Evolutionary conservation across 2,888 invertebrate species (phyloP), one percentile per base, ranked within the genome.

Genomic region (Scelioninae gen. 1): DNA sequence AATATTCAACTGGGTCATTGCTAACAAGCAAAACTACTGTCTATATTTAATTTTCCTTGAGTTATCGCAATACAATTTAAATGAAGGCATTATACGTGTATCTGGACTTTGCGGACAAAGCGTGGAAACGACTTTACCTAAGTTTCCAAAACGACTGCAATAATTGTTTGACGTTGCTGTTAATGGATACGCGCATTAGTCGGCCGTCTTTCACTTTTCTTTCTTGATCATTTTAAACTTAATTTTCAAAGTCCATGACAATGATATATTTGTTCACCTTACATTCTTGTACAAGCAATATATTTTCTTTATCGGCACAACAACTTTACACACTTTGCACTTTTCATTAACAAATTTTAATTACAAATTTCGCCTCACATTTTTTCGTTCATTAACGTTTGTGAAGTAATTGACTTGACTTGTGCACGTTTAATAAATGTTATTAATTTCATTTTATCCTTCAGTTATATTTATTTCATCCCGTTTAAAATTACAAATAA

Each of bases 1-100:
- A 82, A 83, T 83, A 76, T 78, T 86, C 88, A 90, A 90, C 89
- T 90, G 83, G 90, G 90, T 90, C 90, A 90, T 89, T 89, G 89
- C 90, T 90, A 89, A 87, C 89, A 85, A 88, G 89, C 88, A 87
- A 86, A 87, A 87, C 86, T 87, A 83, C 85, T 85, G 86, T 86
- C 86, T 86, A 85, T 87, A 83, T 84, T 83, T 83, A 86, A 85
- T 84, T 86, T 85, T 84, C 85, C 84, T 85, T 84, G 83, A 85
- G 81, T 82, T 75, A 84, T 84, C 65, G 81, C 77, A 76, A 77
- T 80, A 82, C 83, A 81, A 80, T 82, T 82, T 80, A 84, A 84
- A 84, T 78, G 78, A 77, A 69, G 75, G 80, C 81, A 78, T 81
- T 75, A 78, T 78, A 84, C 60, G 82, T 74, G 74, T 82, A 78